Percentiles rank a stretch among this genome's conserved stretches.
These are phyloP conservation scores for Mnemiopsis leidyi DNA, from an alignment of 37 sponge, comb jelly and placozoan genomes.

Conservation along the genomic window DNA sequence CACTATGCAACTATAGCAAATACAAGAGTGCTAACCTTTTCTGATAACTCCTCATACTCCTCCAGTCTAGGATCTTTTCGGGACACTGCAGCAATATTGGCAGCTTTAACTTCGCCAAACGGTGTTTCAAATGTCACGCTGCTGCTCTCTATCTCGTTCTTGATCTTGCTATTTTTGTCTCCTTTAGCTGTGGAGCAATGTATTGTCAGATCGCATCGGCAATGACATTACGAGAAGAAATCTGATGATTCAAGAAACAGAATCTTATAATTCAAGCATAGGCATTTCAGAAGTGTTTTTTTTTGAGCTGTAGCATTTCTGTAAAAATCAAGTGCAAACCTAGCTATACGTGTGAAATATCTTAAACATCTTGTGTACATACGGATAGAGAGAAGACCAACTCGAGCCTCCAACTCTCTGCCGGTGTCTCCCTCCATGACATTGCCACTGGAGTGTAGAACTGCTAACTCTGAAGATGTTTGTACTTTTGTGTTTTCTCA, in stretches of 20 bases:
- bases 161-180: conserved; percentile 8
- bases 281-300: no score
- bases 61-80: background rate
- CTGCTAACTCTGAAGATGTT: conserved; percentile 59
- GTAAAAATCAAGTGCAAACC: no score
- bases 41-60: conserved; percentile 37
- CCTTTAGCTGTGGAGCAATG: background rate
- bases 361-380: background rate
- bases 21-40: background rate
- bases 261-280: no score
- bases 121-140: background rate
- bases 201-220: no score
- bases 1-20: no score
- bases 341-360: no score
- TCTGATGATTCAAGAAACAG: no score
- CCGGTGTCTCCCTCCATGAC: conserved; percentile 63
- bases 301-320: no score
- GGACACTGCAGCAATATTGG: conserved; percentile 31
- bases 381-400: conserved; percentile 34
- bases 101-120: conserved; percentile 15
- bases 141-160: background rate
- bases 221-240: no score
- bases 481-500: no score
- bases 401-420: background rate
- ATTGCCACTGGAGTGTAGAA: background rate